Evolutionary conservation across 2,888 invertebrate genomes (phyloP).

Genomic region (Ormyrus nitidulus): DNA sequence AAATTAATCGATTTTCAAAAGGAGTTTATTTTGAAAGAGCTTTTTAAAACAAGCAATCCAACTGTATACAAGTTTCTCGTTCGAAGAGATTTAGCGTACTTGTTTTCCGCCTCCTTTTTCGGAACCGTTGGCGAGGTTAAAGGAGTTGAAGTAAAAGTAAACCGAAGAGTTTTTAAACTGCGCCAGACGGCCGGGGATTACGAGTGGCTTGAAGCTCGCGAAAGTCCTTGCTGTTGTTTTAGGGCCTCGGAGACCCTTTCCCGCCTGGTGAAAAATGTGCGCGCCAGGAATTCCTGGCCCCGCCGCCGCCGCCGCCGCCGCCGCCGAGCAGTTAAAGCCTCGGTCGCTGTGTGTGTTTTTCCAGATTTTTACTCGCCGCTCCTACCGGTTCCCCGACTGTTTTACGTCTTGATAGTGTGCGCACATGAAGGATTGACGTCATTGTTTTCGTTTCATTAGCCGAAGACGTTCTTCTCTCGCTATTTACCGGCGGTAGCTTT

Average conservation of each 20-base stretch:
- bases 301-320: background rate
- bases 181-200: background rate
- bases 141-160: constrained; percentile 33
- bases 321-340: background rate
- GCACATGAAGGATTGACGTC: background rate
- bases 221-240: constrained; percentile 30
- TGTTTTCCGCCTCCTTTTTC: background rate
- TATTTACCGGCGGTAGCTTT: too few species aligned
- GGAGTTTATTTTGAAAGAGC: too few species aligned
- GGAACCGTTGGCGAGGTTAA: background rate
- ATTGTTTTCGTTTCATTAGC: background rate
- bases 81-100: background rate
- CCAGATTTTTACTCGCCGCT: constrained; percentile 17
- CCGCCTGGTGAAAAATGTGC: constrained; percentile 25
- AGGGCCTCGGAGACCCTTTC: constrained; percentile 11
- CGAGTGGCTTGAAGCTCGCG: constrained; percentile 1
- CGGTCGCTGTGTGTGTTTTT: background rate
- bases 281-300: constrained; percentile 15
- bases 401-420: too few species aligned
- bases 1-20: too few species aligned
- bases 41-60: too few species aligned
- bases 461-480: too few species aligned
- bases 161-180: constrained; percentile 19
- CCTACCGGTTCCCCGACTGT: too few species aligned
- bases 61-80: background rate